Evolutionary conservation across 1,140 invertebrate species (phyloP).

Genomic region (Psix sp.): DNA sequence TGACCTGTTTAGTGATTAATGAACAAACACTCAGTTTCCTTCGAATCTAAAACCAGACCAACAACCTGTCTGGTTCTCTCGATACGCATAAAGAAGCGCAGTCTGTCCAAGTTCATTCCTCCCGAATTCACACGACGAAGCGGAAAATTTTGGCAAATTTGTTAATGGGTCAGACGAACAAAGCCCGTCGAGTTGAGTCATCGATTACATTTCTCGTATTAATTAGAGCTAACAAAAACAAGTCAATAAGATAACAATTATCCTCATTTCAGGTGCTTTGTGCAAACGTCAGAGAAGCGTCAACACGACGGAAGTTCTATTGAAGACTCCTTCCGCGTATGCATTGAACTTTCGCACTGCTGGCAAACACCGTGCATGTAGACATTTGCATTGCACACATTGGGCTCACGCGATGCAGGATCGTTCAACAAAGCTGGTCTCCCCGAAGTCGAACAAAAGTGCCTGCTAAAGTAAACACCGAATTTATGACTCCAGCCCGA

Average conservation of each 20-base stretch:
- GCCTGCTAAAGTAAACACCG: constrained; percentile 31
- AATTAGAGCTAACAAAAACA: constrained; percentile 43
- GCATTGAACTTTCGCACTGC: constrained; percentile 29
- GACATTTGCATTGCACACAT: constrained; percentile 33
- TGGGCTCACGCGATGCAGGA: no score
- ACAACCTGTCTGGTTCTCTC: no score
- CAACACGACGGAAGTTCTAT: constrained; percentile 48
- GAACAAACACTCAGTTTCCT: no score
- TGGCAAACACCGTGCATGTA: constrained; percentile 20
- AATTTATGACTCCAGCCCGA: constrained; percentile 32
- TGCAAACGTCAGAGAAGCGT: constrained; percentile 43
- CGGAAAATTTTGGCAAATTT: constrained; percentile 28
- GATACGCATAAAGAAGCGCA: no score
- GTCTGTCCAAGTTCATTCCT: constrained; percentile 22
- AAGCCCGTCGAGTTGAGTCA: constrained; percentile 27
- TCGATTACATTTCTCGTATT: constrained; percentile 35
- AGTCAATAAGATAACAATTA: constrained; percentile 50
- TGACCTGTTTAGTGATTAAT: no score
- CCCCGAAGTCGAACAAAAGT: constrained; percentile 23
- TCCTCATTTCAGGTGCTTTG: constrained; percentile 44
- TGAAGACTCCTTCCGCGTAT: constrained; percentile 51
- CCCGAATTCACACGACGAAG: not conserved
- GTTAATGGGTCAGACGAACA: constrained; percentile 19
- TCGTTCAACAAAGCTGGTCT: constrained; percentile 6
- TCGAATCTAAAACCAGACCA: no score